Evolutionary conservation across 1,140 invertebrate species (phyloP), one percentile per base, ranked within the genome.

Genomic region (Homarus americanus): DNA sequence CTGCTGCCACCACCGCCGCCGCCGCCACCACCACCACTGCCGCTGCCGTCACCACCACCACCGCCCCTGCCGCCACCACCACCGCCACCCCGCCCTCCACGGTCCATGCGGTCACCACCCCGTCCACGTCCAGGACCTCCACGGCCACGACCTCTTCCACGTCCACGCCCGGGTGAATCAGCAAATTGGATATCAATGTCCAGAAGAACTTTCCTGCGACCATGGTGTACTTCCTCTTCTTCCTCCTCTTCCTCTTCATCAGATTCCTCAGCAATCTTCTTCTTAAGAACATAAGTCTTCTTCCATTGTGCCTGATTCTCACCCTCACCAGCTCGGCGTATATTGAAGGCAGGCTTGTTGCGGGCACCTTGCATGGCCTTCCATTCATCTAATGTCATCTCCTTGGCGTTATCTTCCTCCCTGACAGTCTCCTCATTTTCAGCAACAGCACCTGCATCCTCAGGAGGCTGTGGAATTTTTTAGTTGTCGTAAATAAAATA

Each of bases 281-380:
- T 97, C 93, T 97, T 96, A 73, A 98, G 94, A 93, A 96, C 96
- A 93, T 97, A 97, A 96, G 98, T 97, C 93, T 98, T 98, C 94
- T 98, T 98, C 97, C 97, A 98, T 94, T 98, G 97, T 75, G 96
- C 96, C 72, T 96, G 95, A 94, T 98, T 97, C 94, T 98, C 97
- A 58, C 98, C 98, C 95, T 99, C 98, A 69, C 97, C 97, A 85
- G 98, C 97, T 94, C 98, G 98, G 88, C 98, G 96, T 92, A 98
- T 94, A 94, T 99, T 98, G 93, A 97, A 98, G 92, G 96, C 96
- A 40, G 98, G 97, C 93, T 97, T 97, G 95, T 93, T 95, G 41
- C 93, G 93, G 78, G 79, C 89, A 38, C 93, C 95, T 92, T 96
- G 96, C 93, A 97, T 94, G 87, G 97, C 97, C 94, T 98, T 98